A percentile compares a stretch with the other conserved stretches of the same genome.
Evolutionary conservation across 2,797 vertebrate species (phyloP).

Genomic region (Pseudochirops corinnae): DNA sequence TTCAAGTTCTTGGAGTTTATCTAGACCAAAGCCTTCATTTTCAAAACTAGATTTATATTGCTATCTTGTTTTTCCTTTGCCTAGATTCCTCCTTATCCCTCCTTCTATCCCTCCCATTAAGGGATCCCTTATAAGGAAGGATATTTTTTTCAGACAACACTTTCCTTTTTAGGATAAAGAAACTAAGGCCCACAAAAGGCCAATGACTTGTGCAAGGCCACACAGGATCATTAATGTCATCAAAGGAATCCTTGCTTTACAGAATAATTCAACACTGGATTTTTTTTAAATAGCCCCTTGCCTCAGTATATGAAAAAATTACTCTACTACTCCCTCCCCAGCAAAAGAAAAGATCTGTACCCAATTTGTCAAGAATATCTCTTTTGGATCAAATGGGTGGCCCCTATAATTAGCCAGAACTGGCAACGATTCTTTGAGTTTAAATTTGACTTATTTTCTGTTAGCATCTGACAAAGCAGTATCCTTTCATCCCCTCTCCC

Average conservation of each 20-base stretch:
- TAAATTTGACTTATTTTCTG: conserved; percentile 1
- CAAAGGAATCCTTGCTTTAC: background rate
- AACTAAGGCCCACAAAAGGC: background rate
- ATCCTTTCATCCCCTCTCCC: background rate
- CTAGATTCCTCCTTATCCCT: background rate
- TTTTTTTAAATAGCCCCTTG: background rate
- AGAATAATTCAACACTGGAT: background rate
- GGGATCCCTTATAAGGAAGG: background rate
- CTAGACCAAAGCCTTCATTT: background rate
- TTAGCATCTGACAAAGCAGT: conserved; percentile 1
- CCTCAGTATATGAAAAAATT: background rate
- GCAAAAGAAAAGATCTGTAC: background rate
- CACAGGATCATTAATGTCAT: background rate
- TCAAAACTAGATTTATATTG: background rate
- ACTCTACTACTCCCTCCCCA: background rate
- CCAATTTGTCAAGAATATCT: conserved; percentile 38
- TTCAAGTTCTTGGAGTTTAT: background rate
- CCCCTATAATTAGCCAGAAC: conserved; percentile 15
- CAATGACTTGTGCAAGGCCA: background rate
- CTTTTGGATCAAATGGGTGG: background rate
- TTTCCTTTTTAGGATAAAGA: background rate
- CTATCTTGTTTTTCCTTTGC: background rate
- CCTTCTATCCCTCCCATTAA: background rate
- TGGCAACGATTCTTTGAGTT: background rate
- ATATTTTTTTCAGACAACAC: background rate